A percentile compares a stretch with the other conserved stretches of the same genome.
phyloP scores from a whole-genome alignment of 2,797 vertebrate species.

The Loris lydekkerianus region DNA sequence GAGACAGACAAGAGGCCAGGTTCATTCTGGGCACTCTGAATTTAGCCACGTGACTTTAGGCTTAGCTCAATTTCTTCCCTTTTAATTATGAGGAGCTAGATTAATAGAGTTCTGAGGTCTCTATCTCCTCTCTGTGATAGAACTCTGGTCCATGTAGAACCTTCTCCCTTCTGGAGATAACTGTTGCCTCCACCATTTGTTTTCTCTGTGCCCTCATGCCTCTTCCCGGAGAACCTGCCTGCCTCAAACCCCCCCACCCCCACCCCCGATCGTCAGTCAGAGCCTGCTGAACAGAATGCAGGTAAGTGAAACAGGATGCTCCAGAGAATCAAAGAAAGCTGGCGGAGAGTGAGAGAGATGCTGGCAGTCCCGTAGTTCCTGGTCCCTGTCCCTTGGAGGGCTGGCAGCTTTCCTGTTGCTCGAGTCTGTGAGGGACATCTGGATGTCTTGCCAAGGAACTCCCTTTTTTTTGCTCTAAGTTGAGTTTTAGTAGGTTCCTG shows the following conservation, averaged over 20 bases:
- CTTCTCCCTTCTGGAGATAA: neutral
- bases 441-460: neutral
- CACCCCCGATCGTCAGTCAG: fast-evolving
- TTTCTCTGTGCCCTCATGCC: neutral
- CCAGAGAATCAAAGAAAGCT: neutral
- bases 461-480: neutral
- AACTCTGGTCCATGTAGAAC: neutral
- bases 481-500: neutral
- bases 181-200: fast-evolving
- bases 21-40: neutral
- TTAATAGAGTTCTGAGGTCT: neutral
- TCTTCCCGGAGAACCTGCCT: neutral
- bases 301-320: neutral
- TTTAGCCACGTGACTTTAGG: neutral
- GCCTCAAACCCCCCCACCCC: too few species aligned
- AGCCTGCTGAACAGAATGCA: too few species aligned
- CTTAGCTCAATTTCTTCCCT: neutral
- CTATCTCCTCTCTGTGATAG: neutral
- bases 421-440: neutral
- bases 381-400: neutral
- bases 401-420: neutral
- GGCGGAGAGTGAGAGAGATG: neutral
- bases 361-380: neutral
- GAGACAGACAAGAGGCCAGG: neutral
- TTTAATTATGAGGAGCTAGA: neutral